Base-by-base conservation (phyloP, 1,140 invertebrate species). In the Zaprionus camerounensis region DNA sequence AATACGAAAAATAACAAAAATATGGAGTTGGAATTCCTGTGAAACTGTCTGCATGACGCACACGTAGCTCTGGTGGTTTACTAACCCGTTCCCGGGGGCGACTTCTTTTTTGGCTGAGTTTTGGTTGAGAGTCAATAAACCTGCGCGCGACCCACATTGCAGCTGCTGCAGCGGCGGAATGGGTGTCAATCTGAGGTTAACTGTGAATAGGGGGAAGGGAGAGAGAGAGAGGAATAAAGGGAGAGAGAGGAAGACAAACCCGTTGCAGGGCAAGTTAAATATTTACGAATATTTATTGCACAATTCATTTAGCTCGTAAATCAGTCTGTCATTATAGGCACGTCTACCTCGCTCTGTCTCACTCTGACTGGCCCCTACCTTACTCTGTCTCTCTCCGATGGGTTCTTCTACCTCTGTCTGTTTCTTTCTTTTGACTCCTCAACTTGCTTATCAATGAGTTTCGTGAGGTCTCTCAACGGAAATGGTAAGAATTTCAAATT, bases 91-190 rank as follows among this genome's bases (percentile, higher is more conserved):
- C 53, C 41, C 7, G 41, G 46, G 46, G 46, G 20, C 20, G 36
- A 34, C 31, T 36, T 41, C 53, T 64, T 26, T 38, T 15, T 38
- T 51, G 20, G 55, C 46, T 73, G 5, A 1, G 38, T 73, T 81
- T 62, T 78, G 81, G 69, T 68, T 78, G 84, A 11, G 31, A 76
- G 71, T 79, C 81, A 79, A 84, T 84, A 83, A 90, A 84, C 71
- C 59, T 66, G 70, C 62, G 9, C 44, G 49, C 82, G 84, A 88
- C 84, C 84, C 84, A 87, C 75, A 88, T 88, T 78, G 84, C 75
- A 72, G 69, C 28, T 62, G 68, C 75, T 70, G 69, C 28, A 57
- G 65, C 71, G 0, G 7, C n/a, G 17, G 56, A 44, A 56, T 69
- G 44, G 44, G 58, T 81, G 74, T 67, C 75, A 78, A 51, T 66